Percentiles rank a stretch among this genome's conserved stretches.
phyloP scores from a whole-genome alignment of 2,888 invertebrate species.

The Labia minor region DNA sequence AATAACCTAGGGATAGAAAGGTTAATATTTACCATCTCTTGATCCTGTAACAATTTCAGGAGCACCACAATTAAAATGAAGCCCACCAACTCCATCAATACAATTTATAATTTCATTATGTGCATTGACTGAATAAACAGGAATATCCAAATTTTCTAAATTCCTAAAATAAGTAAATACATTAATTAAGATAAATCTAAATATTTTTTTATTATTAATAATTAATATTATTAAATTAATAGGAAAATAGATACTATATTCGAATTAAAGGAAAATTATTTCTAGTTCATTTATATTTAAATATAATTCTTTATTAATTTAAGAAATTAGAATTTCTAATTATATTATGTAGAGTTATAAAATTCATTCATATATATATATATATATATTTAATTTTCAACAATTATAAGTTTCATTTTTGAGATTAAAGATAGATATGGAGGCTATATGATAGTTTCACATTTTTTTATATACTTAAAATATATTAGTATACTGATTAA shows the following conservation, averaged over 20 bases:
- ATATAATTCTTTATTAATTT: too few species aligned
- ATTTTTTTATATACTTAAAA: too few species aligned
- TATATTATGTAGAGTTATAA: too few species aligned
- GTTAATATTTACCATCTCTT: conserved; percentile 58
- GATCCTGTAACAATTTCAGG: conserved; percentile 93
- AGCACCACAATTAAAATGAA: conserved; percentile 69
- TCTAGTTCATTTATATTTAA: too few species aligned
- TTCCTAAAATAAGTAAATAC: conserved; percentile 49
- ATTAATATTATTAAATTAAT: neutral
- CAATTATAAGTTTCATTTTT: too few species aligned
- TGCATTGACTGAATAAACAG: conserved; percentile 66
- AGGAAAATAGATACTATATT: neutral
- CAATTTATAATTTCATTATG: conserved; percentile 81
- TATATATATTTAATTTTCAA: too few species aligned
- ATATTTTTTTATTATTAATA: neutral
- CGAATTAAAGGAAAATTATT: too few species aligned
- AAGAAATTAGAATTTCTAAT: too few species aligned
- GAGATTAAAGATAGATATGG: too few species aligned
- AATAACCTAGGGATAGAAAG: neutral
- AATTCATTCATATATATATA: too few species aligned
- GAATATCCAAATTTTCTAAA: conserved; percentile 57
- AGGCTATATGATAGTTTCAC: too few species aligned
- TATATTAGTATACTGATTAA: too few species aligned
- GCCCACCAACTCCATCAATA: conserved; percentile 83
- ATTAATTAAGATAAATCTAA: conserved; percentile 16